phyloP scores from a whole-genome alignment of 2,888 invertebrate genomes.

The Dryomyza anilis region DNA sequence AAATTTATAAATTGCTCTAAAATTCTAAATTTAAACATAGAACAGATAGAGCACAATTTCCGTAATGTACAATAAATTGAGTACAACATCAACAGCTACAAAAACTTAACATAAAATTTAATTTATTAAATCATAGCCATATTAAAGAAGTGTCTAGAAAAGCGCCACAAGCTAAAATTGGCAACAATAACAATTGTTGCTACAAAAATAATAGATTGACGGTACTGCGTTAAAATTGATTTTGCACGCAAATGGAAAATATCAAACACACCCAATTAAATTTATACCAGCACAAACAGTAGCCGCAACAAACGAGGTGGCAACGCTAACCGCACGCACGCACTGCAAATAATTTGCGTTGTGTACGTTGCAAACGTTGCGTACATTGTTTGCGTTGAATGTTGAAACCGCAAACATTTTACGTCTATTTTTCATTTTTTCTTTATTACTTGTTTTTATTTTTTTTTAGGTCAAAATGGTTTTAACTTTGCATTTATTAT shows the following conservation, averaged over 20 bases:
- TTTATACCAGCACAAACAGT: background rate
- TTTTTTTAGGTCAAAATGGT: background rate
- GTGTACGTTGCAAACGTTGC: background rate
- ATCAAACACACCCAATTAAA: background rate
- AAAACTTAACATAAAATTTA: slow-evolving; percentile 19
- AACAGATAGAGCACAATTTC: slow-evolving; percentile 15
- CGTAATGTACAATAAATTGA: slow-evolving; percentile 3
- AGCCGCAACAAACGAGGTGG: background rate
- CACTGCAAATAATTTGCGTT: background rate
- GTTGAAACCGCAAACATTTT: too few species aligned
- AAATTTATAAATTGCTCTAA: background rate
- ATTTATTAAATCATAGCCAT: slow-evolving; percentile 19
- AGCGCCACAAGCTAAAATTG: slow-evolving; percentile 29
- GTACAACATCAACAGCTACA: slow-evolving; percentile 10
- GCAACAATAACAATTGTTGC: slow-evolving; percentile 26
- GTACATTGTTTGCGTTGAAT: background rate
- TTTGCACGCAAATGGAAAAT: background rate
- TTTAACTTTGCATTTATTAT: too few species aligned
- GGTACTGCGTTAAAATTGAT: slow-evolving; percentile 1
- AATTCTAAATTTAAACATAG: slow-evolving; percentile 12
- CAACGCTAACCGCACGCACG: slow-evolving; percentile 11
- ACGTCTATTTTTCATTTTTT: too few species aligned
- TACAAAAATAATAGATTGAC: background rate
- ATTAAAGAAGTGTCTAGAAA: too few species aligned
- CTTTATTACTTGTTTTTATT: too few species aligned